phyloP scores from a whole-genome alignment of 2,113 vertebrate species.

The western clawed frog (Xenopus tropicalis) region UCB_Xtro_10.0 CM004445.2:86780001-86780500 shows the following conservation, averaged over 20 bases:
- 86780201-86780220: too few relatives aligned
- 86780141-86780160: too few relatives aligned
- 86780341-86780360: neutral
- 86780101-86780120: neutral
- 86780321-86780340: too few relatives aligned
- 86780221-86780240: too few relatives aligned
- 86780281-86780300: too few relatives aligned
- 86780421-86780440: slow-evolving; percentile 87
- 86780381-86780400: slow-evolving; percentile 76
- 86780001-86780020: slow-evolving; percentile 91
- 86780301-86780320: too few relatives aligned
- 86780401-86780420: slow-evolving; percentile 70
- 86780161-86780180: too few relatives aligned
- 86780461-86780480: slow-evolving; percentile 81
- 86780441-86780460: slow-evolving; percentile 86
- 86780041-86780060: slow-evolving; percentile 68
- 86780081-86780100: slow-evolving; percentile 80
- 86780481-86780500: slow-evolving; percentile 94
- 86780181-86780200: too few relatives aligned
- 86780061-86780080: slow-evolving; percentile 93
- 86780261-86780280: too few relatives aligned
- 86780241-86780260: too few relatives aligned
- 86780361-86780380: slow-evolving; percentile 76
- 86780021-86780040: slow-evolving; percentile 71
- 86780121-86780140: fast-evolving